Base-by-base conservation (phyloP, 2,797 vertebrate species). In the Clarias platycephalus region DNA sequence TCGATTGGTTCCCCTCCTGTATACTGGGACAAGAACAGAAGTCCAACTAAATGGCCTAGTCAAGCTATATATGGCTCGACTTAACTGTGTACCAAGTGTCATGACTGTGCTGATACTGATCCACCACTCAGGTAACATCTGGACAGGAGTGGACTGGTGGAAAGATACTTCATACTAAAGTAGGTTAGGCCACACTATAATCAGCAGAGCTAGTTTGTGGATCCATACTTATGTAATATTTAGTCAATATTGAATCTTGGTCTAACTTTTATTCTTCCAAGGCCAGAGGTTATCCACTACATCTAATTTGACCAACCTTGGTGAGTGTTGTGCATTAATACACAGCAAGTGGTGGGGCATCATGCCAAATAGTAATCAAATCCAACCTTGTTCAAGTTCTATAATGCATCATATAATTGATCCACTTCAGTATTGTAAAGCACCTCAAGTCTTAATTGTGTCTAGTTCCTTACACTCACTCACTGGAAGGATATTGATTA, bases 361-460 rank as follows among this genome's bases (percentile, higher is more conserved):
- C 67, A 20, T 57, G 8, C 22, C 60, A 71, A 60, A 37, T 31
- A 22, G 20, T 81, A 26, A 75, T 57, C 67, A 44, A 40, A 74
- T 57, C 66, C 60, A 53, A 74, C 84, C 77, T 64, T 28, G 44
- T 66, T 80, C 5, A 34, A 22, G 44, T 85, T 71, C 58, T 49
- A 64, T 67, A 55, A 64, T 18, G 37, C 31, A 81, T 75, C 44
- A 75, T 80, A 64, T 64, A 85, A 80, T 71, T 64, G 22, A 34
- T 74, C 84, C 18, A 37, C 31, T 71, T 75, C 58, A 85, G 68
- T 28, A 10, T 9, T 1, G 18, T 55, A 74, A 74, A 49, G 37
- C 40, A 31, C 37, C 55, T 26, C 49, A 64, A 64, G 77, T 64
- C 60, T 80, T 80, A 76, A 68, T 28, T 31, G 49, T 40, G 40